These are phyloP conservation scores for Galleria mellonella DNA, from an alignment of 1,140 invertebrate species.

Conservation along the genomic window DNA sequence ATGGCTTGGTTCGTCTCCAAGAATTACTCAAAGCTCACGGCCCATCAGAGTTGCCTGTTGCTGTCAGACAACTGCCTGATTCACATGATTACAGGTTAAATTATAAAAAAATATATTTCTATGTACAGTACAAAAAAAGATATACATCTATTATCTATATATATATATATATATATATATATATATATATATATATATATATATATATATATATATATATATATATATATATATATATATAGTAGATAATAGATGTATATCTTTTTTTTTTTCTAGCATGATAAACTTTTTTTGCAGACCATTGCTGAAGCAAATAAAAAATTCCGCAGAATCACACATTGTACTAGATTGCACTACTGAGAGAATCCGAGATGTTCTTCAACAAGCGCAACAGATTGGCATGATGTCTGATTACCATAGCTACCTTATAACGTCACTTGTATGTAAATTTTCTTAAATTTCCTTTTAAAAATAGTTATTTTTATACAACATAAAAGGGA, in stretches of 20 bases:
- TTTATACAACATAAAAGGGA: too few relatives aligned
- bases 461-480: not conserved
- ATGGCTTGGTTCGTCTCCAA: conserved; percentile 92
- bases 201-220: too few relatives aligned
- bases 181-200: too few relatives aligned
- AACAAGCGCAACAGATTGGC: conserved; percentile 95
- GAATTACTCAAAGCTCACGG: conserved; percentile 93
- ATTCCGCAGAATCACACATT: conserved; percentile 91
- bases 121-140: too few relatives aligned
- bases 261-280: too few relatives aligned
- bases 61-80: conserved; percentile 86
- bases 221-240: too few relatives aligned
- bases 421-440: conserved; percentile 92
- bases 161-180: too few relatives aligned
- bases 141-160: too few relatives aligned
- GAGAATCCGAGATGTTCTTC: conserved; percentile 88
- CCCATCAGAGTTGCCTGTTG: conserved; percentile 86
- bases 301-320: conserved; percentile 92
- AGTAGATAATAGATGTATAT: too few relatives aligned
- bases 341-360: conserved; percentile 93
- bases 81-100: conserved; percentile 85
- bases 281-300: conserved; percentile 75
- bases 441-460: conserved; percentile 58
- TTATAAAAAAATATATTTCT: too few relatives aligned
- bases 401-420: conserved; percentile 96